Conservation (phyloP, 2,113 vertebrate species). For the Lepus europaeus region DNA sequence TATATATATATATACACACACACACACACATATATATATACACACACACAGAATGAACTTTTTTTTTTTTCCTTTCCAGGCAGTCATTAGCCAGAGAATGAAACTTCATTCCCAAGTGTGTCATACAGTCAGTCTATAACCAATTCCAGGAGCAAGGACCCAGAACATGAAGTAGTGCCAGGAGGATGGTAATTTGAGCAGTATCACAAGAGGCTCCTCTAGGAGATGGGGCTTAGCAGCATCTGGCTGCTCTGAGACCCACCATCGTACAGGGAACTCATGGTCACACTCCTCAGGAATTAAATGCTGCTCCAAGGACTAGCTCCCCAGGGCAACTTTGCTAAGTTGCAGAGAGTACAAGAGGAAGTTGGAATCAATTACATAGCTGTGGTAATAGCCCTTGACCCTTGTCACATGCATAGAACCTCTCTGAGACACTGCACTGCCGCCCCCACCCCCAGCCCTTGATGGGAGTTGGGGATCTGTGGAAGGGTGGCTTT, state of each 20-base stretch:
- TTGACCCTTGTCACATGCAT: background rate
- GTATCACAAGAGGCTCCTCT: background rate
- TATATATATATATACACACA: background rate
- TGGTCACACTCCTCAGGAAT: background rate
- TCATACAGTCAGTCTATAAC: slow-evolving; percentile 34
- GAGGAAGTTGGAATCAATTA: background rate
- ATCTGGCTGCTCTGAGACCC: slow-evolving; percentile 9
- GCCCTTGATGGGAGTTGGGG: background rate
- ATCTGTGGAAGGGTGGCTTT: background rate
- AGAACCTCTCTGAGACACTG: background rate
- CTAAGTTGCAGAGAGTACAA: background rate
- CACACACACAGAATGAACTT: background rate
- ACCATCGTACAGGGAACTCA: background rate
- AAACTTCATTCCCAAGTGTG: slow-evolving; percentile 65
- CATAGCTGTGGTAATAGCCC: background rate
- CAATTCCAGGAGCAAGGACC: slow-evolving; percentile 73
- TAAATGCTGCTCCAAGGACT: background rate
- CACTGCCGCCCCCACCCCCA: background rate
- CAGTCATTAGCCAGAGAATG: slow-evolving; percentile 33
- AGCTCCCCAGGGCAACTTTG: background rate
- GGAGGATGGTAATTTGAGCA: slow-evolving; percentile 55
- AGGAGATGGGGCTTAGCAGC: slow-evolving; percentile 17
- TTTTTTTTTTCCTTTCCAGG: slow-evolving; percentile 63
- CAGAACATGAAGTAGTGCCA: slow-evolving; percentile 35
- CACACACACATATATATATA: background rate